These are phyloP conservation scores for Calcarius lapponicus DNA, from an alignment of 2,797 vertebrate genomes.

Conservation along the genomic window DNA sequence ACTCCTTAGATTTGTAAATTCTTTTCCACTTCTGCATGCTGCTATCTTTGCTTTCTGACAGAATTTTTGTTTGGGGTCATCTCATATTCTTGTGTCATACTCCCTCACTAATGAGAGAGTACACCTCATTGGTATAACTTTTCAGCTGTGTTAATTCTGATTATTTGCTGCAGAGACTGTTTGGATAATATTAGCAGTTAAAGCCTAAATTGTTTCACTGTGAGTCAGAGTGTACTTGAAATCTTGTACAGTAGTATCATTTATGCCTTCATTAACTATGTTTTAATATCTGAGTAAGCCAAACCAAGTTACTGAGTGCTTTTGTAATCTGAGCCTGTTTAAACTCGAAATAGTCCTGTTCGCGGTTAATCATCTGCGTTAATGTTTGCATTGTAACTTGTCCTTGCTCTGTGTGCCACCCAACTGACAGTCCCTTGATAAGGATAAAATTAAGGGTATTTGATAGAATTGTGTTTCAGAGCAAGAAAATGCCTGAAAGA, in stretches of 20 bases:
- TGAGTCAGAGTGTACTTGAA: conserved; percentile 19
- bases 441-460: neutral
- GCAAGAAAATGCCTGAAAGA: neutral
- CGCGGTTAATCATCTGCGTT: conserved; percentile 36
- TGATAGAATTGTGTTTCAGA: neutral
- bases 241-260: neutral
- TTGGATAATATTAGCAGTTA: neutral
- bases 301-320: conserved; percentile 14
- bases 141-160: neutral
- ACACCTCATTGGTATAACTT: neutral
- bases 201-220: neutral
- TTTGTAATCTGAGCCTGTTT: conserved; percentile 54
- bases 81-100: neutral
- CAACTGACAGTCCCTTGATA: conserved; percentile 20
- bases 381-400: conserved; percentile 44
- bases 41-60: neutral
- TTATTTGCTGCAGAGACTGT: neutral
- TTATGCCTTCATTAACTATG: neutral
- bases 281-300: conserved; percentile 19
- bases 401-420: conserved; percentile 5
- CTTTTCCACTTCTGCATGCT: neutral
- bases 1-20: neutral
- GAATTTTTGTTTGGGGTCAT: neutral
- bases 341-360: conserved; percentile 22
- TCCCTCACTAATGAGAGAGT: neutral